Percentiles rank a stretch among this genome's conserved stretches.
phyloP scores from a whole-genome alignment of 2,888 invertebrate genomes.

The Andrena chrysosceles region DNA sequence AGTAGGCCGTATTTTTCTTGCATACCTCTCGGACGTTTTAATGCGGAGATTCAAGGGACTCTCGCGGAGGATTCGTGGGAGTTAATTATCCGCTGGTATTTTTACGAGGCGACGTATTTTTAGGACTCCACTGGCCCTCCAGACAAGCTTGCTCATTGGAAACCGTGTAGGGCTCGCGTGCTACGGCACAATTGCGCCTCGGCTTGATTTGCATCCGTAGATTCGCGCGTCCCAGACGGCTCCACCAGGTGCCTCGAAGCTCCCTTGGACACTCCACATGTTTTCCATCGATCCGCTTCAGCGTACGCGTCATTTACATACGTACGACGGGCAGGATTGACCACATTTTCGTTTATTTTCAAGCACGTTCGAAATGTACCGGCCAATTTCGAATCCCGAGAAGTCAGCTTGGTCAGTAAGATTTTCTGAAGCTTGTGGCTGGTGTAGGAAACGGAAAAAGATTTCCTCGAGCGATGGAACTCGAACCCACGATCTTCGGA shows the following conservation, averaged over 20 bases:
- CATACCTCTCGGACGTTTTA: background rate
- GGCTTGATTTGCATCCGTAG: constrained; percentile 53
- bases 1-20: background rate
- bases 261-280: background rate
- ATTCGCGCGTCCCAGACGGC: constrained; percentile 29
- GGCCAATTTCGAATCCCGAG: too few species aligned
- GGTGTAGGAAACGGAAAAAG: too few species aligned
- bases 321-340: background rate
- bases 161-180: constrained; percentile 65
- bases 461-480: too few species aligned
- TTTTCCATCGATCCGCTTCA: constrained; percentile 5
- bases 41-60: background rate
- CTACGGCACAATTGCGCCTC: constrained; percentile 66
- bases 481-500: too few species aligned
- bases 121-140: background rate
- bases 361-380: too few species aligned
- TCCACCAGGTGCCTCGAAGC: constrained; percentile 19
- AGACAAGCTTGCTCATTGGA: constrained; percentile 24
- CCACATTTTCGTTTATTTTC: background rate
- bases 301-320: background rate
- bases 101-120: constrained; percentile 33
- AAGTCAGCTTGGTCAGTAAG: too few species aligned
- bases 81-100: constrained; percentile 30
- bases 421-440: too few species aligned
- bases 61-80: background rate